Evolutionary conservation across 2,888 invertebrate genomes (phyloP).

Genomic region (Metellina segmentata): DNA sequence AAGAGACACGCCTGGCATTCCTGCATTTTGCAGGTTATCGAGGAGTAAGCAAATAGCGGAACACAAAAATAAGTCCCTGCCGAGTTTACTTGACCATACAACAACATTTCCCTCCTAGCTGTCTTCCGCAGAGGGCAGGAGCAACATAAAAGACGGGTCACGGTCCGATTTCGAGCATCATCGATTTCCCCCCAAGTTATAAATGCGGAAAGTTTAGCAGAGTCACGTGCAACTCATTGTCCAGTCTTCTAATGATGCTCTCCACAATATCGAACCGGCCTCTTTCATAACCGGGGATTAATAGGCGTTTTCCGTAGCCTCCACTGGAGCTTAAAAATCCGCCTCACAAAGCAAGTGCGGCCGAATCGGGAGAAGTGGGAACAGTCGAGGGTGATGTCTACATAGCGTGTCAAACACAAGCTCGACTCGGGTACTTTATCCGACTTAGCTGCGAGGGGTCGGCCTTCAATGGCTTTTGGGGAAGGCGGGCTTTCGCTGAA

Average conservation of each 20-base stretch:
- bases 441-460: neutral
- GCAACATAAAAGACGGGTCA: conserved; percentile 53
- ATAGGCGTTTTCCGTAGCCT: conserved; percentile 47
- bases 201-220: conserved; percentile 57
- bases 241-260: conserved; percentile 64
- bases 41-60: no score
- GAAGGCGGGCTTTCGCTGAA: no score
- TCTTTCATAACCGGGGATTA: conserved; percentile 60
- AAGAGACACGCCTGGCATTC: no score
- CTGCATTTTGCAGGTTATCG: no score
- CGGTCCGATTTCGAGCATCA: conserved; percentile 68
- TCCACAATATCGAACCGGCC: conserved; percentile 16
- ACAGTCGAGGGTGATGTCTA: neutral
- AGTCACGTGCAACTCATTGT: conserved; percentile 66
- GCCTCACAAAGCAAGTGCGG: neutral
- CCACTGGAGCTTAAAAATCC: conserved; percentile 31
- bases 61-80: no score
- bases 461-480: conserved; percentile 2
- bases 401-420: conserved; percentile 8
- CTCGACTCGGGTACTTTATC: neutral
- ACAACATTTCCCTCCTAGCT: no score
- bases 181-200: conserved; percentile 47
- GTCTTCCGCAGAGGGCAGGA: neutral
- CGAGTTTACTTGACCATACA: no score
- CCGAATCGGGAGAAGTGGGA: no score